Base-by-base conservation (phyloP, 2,113 vertebrate species). In the Nothocercus nigrocapillus region DNA sequence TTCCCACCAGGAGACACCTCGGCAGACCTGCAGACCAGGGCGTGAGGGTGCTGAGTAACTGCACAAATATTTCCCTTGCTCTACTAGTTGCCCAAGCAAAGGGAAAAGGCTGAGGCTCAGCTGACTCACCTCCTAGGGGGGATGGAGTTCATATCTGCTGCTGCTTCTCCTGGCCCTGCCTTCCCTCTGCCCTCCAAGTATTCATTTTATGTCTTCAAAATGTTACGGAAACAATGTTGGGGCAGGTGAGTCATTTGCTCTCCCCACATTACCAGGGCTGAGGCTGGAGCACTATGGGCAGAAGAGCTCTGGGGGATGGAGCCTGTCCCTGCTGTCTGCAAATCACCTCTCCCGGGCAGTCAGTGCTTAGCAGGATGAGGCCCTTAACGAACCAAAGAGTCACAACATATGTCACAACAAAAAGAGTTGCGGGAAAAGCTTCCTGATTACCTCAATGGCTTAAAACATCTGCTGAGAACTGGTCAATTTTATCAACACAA, bases 71-170 rank as follows among this genome's bases (percentile, higher is more conserved):
- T 14, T 36, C 30, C 45, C 45, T 45, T 4, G 0, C 68, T 36
- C 51, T 14, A 12, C 24, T 12, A 18, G 54, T 16, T 36, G 5
- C 1, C 47, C 18, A 47, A 51, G 58, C 34, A 30, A 34, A 61
- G 79, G 53, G 85, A 17, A 2, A 3, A 54, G 45, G 76, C 61
- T 38, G 54, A 38, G 68, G 28, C 56, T 49, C 59, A 53, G 27
- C 9, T 6, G 63, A 78, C 18, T 84, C 64, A 49, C 9, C 34
- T 30, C 38, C 53, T 0, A 18, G 0, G 38, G 38, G 30, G 63
- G 20, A 64, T 3, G 0, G 5, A 40, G 44, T 2, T 53, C 14
- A 63, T 44, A 36, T n/a, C 82, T 53, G 44, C 0, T 2, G 19
- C n/a, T 67, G 56, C 73, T 56, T 11, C 20, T 82, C 80, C 86